Conservation (phyloP, 2,888 invertebrate genomes). For the Ligdia adustata region DNA sequence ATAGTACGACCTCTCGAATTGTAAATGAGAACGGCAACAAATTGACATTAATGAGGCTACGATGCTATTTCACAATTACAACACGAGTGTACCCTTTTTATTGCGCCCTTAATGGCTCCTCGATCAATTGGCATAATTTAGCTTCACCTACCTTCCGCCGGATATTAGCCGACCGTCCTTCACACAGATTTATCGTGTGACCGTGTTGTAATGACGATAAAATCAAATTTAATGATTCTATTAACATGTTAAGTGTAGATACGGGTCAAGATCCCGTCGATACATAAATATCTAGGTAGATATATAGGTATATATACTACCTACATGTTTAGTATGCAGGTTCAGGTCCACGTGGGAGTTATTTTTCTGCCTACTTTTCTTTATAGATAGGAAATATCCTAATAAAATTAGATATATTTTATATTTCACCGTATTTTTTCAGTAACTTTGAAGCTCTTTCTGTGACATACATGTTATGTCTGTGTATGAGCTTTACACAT, state of each 20-base stretch:
- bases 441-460: no score
- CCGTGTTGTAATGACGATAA: conserved; percentile 21
- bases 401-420: no score
- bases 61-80: conserved; percentile 15
- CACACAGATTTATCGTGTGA: conserved; percentile 28
- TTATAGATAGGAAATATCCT: no score
- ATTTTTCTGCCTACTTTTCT: no score
- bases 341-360: no score
- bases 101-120: conserved; percentile 13
- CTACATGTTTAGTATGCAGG: no score
- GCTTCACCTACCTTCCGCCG: conserved; percentile 11
- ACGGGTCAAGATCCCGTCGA: conserved; percentile 30
- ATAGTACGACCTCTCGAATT: not conserved
- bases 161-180: conserved; percentile 26
- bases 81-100: conserved; percentile 15
- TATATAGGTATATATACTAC: not conserved
- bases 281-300: no score
- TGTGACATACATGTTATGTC: no score
- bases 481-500: no score
- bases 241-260: conserved; percentile 27
- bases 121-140: conserved; percentile 29
- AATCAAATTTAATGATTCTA: conserved; percentile 26
- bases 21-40: conserved; percentile 1
- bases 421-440: no score
- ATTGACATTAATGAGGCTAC: conserved; percentile 48